Conservation (phyloP, 2,113 vertebrate species). For the Campylomormyrus tamandua region DNA sequence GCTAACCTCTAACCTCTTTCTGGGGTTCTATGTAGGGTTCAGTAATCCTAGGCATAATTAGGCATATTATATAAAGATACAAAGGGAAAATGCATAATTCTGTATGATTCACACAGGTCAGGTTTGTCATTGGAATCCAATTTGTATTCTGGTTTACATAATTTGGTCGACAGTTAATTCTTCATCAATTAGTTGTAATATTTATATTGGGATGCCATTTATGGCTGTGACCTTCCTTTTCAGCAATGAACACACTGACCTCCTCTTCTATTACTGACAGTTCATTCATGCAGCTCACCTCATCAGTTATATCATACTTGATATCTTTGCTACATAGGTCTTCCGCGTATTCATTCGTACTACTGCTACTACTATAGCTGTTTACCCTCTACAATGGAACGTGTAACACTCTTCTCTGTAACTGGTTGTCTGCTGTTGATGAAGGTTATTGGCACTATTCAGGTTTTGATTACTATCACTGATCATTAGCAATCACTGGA, state of each 20-base stretch:
- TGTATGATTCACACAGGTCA: background rate
- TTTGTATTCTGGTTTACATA: background rate
- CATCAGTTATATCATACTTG: background rate
- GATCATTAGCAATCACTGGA: background rate
- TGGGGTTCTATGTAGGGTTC: background rate
- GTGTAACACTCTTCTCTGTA: background rate
- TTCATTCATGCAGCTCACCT: background rate
- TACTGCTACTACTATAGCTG: background rate
- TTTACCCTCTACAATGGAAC: background rate
- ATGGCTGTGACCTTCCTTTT: background rate
- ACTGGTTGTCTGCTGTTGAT: background rate
- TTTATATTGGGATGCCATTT: background rate
- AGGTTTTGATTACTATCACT: background rate
- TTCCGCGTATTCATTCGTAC: background rate
- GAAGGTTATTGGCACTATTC: background rate
- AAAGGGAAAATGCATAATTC: background rate
- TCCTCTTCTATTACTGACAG: background rate
- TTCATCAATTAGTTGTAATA: background rate
- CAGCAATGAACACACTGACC: background rate
- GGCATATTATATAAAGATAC: background rate
- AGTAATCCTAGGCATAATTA: background rate
- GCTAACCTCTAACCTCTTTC: background rate
- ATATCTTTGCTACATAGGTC: background rate
- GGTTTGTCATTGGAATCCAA: background rate
- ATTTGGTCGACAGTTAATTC: background rate